Conservation (phyloP, 2,888 invertebrate genomes). For the Drosophila borborema region DNA sequence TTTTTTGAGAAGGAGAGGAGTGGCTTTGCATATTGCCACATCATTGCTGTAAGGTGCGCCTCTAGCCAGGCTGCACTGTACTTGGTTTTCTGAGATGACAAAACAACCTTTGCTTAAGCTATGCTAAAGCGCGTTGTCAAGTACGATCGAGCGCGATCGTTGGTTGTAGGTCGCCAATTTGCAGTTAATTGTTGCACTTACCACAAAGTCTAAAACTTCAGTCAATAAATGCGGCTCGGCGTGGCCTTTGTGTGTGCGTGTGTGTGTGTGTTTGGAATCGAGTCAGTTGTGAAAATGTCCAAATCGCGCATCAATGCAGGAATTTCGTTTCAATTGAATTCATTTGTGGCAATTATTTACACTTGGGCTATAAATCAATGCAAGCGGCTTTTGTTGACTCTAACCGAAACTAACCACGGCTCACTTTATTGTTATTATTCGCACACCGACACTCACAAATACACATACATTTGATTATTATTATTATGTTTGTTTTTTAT, state of each 20-base stretch:
- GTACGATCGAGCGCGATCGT: neutral
- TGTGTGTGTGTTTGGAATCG: conserved; percentile 1
- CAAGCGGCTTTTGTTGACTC: conserved; percentile 36
- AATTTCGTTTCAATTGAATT: conserved; percentile 47
- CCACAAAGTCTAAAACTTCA: conserved; percentile 26
- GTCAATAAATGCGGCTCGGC: conserved; percentile 7
- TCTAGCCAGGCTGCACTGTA: conserved; percentile 47
- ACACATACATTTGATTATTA: neutral
- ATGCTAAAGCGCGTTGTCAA: neutral
- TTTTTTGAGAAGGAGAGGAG: neutral
- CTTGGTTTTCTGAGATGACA: conserved; percentile 8
- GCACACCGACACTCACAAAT: neutral
- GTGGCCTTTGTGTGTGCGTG: conserved; percentile 5
- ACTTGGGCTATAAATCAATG: conserved; percentile 71
- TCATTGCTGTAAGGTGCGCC: conserved; percentile 47
- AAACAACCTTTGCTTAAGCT: conserved; percentile 32
- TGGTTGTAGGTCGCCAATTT: conserved; percentile 18
- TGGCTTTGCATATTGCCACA: conserved; percentile 31
- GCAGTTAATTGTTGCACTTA: conserved; percentile 49
- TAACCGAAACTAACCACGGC: conserved; percentile 34
- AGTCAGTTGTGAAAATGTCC: conserved; percentile 16
- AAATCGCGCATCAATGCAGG: conserved; percentile 29
- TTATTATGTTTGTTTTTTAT: conserved; percentile 7
- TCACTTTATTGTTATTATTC: conserved; percentile 38
- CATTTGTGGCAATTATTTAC: conserved; percentile 62